Conservation (phyloP, 1,140 invertebrate species). For the Theocolax elegans region DNA sequence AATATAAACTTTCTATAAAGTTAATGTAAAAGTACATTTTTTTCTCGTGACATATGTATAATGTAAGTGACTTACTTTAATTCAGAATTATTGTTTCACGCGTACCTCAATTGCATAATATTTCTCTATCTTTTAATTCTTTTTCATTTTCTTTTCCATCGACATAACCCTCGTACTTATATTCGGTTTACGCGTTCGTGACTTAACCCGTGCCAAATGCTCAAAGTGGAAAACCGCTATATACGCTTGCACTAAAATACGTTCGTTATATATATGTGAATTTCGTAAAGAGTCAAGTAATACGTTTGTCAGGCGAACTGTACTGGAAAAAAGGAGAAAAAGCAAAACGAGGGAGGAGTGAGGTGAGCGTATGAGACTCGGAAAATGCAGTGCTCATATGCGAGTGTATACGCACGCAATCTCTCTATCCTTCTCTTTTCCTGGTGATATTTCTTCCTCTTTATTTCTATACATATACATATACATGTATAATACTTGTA, state of each 20-base stretch:
- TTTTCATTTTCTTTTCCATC: background rate
- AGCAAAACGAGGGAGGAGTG: background rate
- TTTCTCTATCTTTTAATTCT: constrained; percentile 4
- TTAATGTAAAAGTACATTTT: no score
- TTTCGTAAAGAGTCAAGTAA: constrained; percentile 1
- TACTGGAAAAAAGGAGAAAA: background rate
- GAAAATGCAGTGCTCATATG: no score
- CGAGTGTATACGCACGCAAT: no score
- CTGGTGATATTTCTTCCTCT: background rate
- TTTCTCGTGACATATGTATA: no score
- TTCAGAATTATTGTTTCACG: no score
- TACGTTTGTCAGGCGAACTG: background rate
- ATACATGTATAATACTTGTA: background rate
- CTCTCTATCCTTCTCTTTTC: background rate
- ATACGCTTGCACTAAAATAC: background rate
- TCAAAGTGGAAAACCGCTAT: background rate
- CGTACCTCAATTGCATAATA: no score
- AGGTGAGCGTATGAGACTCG: background rate
- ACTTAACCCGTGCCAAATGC: background rate
- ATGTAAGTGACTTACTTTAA: no score
- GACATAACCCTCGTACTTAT: background rate
- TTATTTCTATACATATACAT: background rate
- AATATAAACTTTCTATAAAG: no score
- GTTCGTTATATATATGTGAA: constrained; percentile 11
- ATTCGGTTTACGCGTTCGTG: background rate